Evolutionary conservation across 2,113 vertebrate species (phyloP).

Genomic region (Mesocricetus auratus): DNA sequence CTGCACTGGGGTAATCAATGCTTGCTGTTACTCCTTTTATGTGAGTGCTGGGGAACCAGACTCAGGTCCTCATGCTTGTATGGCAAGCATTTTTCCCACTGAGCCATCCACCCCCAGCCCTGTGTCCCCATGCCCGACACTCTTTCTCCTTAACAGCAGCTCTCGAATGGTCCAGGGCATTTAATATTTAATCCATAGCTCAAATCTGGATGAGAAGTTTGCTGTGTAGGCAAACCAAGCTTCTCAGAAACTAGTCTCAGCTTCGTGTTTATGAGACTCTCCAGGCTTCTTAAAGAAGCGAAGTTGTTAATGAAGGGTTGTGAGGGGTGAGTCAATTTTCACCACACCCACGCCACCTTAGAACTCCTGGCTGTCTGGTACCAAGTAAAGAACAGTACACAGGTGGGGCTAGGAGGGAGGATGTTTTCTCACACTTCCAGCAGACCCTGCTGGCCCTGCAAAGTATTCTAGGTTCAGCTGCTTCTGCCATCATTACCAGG

Average conservation of each 20-base stretch:
- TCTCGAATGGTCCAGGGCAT: not conserved
- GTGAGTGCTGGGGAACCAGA: not conserved
- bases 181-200: slow-evolving; percentile 53
- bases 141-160: not conserved
- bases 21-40: not conserved
- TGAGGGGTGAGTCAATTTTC: slow-evolving; percentile 24
- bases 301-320: slow-evolving; percentile 45
- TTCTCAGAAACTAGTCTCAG: not conserved
- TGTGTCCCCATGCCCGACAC: not conserved
- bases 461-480: not conserved
- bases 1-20: not conserved
- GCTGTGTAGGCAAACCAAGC: not conserved
- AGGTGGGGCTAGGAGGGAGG: no score
- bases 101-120: not conserved
- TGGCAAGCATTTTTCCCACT: not conserved
- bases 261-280: not conserved
- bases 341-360: not conserved
- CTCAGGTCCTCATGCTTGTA: not conserved
- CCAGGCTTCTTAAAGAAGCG: slow-evolving; percentile 16
- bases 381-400: slow-evolving; percentile 20
- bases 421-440: slow-evolving; percentile 7
- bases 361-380: not conserved
- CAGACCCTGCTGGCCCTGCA: not conserved
- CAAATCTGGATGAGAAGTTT: slow-evolving; percentile 31
- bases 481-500: slow-evolving; percentile 4